Evolutionary conservation across 37 sponge, comb jelly and placozoan genomes (phyloP), one percentile per base, ranked within the genome.

Genomic region (Agelas oroides): DNA sequence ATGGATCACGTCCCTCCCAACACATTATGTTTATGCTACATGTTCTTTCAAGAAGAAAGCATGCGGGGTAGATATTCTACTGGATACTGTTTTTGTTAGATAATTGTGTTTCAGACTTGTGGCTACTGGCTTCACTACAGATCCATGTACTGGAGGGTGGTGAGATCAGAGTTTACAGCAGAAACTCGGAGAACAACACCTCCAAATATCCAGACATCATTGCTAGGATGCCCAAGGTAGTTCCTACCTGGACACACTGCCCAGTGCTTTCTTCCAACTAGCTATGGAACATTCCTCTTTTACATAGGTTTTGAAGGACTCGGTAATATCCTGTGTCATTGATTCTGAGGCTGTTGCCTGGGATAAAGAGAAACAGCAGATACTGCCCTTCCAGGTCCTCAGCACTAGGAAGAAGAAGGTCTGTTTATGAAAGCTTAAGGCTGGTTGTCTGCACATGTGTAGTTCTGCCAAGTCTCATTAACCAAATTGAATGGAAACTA

Each of bases 261-360:
- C 39, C n/a, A n/a, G n/a, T 31, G 14, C 30, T 53, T 53, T 34
- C 20, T 16, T 19, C 72, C 28, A 12, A 15, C 28, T 39, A 28
- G 52, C 19, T n/a, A n/a, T 15, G 67, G 34, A 18, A 24, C 53
- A 75, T 56, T 56, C 39, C 61, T 23, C 0, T 0, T n/a, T 34
- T 57, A 18, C 53, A 59, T 37, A 93, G 91, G 71, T 90, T 24
- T 34, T 90, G 70, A 87, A 81, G 70, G 92, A 91, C 23, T 70
- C 75, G 2, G 94, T 94, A 28, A 71, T 41, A 32, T 97, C 95
- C 0, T 98, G 94, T 86, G 85, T 98, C 23, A 84, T 98, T 23
- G 99, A 98, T 66, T 55, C 94, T 56, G 99, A 98, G 82, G 96
- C 93, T 8, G 99, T 98, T 53, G 99, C 99, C 31, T 94, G 99